Evolutionary conservation across 2,113 vertebrate genomes (phyloP).

Genomic region (Sitta europaea): DNA sequence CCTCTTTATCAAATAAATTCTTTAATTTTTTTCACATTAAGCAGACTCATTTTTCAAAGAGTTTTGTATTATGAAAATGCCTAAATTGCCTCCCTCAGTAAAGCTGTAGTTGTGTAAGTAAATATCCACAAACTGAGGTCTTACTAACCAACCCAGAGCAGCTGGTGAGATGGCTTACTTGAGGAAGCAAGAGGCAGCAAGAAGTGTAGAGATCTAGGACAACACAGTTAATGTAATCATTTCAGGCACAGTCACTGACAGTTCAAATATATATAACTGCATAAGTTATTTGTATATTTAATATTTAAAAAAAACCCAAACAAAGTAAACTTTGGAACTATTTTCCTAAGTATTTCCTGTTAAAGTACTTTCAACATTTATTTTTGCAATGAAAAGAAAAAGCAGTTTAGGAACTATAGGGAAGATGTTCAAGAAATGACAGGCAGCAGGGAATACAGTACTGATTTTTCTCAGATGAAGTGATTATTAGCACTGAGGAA

Average conservation of each 20-base stretch:
- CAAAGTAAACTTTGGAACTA: background rate
- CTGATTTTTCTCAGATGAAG: constrained; percentile 14
- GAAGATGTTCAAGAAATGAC: background rate
- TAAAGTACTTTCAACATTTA: background rate
- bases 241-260: background rate
- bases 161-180: background rate
- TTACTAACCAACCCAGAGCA: background rate
- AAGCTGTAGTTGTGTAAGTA: background rate
- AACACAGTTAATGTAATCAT: background rate
- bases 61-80: background rate
- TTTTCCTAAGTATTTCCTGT: background rate
- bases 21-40: background rate
- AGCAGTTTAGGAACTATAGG: background rate
- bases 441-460: background rate
- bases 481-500: constrained; percentile 7
- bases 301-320: background rate
- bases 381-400: background rate
- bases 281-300: background rate
- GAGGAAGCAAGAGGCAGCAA: background rate
- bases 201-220: background rate
- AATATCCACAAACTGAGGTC: background rate
- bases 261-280: background rate
- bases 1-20: background rate
- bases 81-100: background rate
- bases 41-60: background rate